A percentile compares a stretch with the other conserved stretches of the same genome.
These are phyloP conservation scores for Caenorhabditis drosophilae DNA, from an alignment of 2,888 invertebrate genomes.

Conservation along the genomic window DNA sequence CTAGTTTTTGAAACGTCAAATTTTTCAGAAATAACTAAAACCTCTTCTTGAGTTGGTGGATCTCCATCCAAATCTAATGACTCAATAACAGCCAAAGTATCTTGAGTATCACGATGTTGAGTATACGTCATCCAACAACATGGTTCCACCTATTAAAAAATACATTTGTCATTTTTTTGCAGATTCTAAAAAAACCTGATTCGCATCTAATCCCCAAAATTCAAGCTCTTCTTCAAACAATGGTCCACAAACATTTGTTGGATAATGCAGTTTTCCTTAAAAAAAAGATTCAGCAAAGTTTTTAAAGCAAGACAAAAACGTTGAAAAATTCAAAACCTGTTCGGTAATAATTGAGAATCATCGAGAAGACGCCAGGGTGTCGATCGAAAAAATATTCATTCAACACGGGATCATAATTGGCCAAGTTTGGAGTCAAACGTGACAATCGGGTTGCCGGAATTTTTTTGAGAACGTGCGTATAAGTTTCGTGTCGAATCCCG, in stretches of 20 bases:
- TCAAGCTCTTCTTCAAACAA: conserved; percentile 98
- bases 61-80: conserved; percentile 91
- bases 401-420: conserved; percentile 97
- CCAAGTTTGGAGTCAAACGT: conserved; percentile 84
- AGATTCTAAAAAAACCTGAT: too few species aligned
- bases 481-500: conserved; percentile 81
- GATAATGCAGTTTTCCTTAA: conserved; percentile 92
- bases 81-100: conserved; percentile 95
- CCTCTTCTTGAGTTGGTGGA: conserved; percentile 58
- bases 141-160: conserved; percentile 80
- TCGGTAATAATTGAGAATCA: conserved; percentile 88
- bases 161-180: too few species aligned
- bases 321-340: conserved; percentile 46
- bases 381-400: conserved; percentile 99
- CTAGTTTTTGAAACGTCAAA: too few species aligned
- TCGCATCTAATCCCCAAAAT: conserved; percentile 98
- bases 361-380: conserved; percentile 88
- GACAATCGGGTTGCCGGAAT: conserved; percentile 83
- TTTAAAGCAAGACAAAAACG: neutral
- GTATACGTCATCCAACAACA: conserved; percentile 99
- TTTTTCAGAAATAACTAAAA: conserved; percentile 9
- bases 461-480: conserved; percentile 79
- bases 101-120: conserved; percentile 86
- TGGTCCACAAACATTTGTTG: conserved; percentile 97
- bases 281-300: neutral